Conservation (phyloP, 2,888 invertebrate genomes). For the Aricia artaxerxes region DNA sequence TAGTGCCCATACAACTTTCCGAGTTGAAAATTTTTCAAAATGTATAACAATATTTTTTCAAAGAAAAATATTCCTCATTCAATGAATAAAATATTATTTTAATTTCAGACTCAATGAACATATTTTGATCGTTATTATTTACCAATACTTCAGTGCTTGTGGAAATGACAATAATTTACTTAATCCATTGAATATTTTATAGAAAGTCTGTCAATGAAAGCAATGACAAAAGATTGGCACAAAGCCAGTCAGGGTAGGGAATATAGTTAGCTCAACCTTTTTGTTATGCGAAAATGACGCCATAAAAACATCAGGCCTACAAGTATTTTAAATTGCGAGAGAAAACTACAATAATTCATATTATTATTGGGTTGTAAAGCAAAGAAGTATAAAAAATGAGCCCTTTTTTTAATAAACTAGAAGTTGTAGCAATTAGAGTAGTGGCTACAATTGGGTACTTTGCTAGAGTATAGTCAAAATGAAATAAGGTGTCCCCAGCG, state of each 20-base stretch:
- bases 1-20: not conserved
- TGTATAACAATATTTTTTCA: not conserved
- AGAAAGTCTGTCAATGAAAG: not conserved
- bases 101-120: no score
- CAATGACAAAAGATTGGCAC: not conserved
- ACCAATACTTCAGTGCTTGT: not conserved
- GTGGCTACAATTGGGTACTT: no score
- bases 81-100: not conserved
- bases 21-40: not conserved
- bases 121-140: not conserved
- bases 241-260: not conserved
- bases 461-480: no score
- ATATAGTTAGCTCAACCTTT: not conserved
- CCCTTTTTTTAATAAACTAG: no score
- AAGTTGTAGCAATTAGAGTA: no score
- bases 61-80: not conserved
- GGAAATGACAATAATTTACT: not conserved
- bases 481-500: no score
- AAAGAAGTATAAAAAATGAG: no score
- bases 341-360: no score
- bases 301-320: not conserved
- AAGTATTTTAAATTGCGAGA: not conserved
- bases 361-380: no score
- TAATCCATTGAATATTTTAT: not conserved
- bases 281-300: not conserved